Evolutionary conservation across 2,113 vertebrate species (phyloP).

Genomic region (Eubucco bourcierii): DNA sequence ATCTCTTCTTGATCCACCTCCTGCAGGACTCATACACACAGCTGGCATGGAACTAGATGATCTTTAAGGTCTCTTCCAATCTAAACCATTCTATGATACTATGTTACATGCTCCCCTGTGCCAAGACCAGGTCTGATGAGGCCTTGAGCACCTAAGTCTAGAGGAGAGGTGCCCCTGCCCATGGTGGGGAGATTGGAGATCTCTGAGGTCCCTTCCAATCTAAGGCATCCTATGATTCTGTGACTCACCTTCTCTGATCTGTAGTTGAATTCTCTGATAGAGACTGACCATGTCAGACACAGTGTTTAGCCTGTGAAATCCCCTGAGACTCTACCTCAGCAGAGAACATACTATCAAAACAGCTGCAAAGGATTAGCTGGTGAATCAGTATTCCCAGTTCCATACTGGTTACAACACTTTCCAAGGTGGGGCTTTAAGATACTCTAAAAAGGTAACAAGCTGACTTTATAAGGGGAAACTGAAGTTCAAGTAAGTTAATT

Average conservation of each 20-base stretch:
- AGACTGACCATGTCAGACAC: background rate
- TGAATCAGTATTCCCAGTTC: background rate
- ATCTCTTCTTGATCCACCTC: background rate
- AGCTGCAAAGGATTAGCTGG: background rate
- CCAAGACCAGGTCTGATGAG: background rate
- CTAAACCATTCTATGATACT: too few species aligned
- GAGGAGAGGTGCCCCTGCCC: too few species aligned
- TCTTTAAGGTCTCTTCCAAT: too few species aligned
- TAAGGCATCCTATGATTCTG: too few species aligned
- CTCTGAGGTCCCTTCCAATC: too few species aligned
- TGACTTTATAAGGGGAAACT: background rate
- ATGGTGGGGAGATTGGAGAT: too few species aligned
- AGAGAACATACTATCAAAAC: background rate
- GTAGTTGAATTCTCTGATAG: background rate
- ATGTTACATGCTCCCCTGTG: background rate
- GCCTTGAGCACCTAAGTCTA: too few species aligned
- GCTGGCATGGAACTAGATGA: background rate
- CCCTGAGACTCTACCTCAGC: background rate
- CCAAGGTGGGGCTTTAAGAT: background rate
- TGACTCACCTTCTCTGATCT: background rate
- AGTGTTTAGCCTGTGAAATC: background rate
- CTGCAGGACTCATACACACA: background rate
- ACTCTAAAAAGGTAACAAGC: background rate
- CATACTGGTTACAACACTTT: background rate
- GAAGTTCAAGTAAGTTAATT: background rate